These are phyloP conservation scores for Ciconia boyciana DNA, from an alignment of 2,113 vertebrate species.

Conservation along the genomic window DNA sequence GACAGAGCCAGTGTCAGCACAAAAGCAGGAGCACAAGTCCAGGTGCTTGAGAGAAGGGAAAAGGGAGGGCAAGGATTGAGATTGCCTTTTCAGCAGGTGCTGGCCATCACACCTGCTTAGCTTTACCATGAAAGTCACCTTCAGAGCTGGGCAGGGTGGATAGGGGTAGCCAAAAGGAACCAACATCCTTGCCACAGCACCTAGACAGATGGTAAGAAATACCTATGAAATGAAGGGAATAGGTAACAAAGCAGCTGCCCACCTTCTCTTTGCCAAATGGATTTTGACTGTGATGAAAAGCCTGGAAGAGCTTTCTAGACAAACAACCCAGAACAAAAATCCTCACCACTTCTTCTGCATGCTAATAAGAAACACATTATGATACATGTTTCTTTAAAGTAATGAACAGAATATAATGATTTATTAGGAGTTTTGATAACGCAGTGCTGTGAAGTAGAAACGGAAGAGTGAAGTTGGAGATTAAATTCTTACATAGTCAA, in stretches of 20 bases:
- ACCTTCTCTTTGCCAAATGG: background rate
- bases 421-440: background rate
- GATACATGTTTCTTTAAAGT: background rate
- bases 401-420: background rate
- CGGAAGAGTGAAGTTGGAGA: background rate
- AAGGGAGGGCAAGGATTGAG: background rate
- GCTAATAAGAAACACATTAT: background rate
- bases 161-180: background rate
- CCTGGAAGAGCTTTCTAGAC: background rate
- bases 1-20: background rate
- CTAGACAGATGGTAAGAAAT: background rate
- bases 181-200: background rate
- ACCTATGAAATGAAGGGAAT: background rate
- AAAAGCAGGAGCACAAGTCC: background rate
- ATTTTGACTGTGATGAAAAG: background rate
- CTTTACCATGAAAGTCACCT: background rate
- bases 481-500: background rate
- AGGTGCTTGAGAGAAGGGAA: background rate
- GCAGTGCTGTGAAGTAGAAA: background rate
- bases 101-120: background rate
- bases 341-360: background rate
- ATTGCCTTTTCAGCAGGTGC: background rate
- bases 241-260: background rate
- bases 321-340: background rate
- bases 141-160: accelerated